Conservation (phyloP, 2,113 vertebrate genomes). For the Pongo pygmaeus region DNA sequence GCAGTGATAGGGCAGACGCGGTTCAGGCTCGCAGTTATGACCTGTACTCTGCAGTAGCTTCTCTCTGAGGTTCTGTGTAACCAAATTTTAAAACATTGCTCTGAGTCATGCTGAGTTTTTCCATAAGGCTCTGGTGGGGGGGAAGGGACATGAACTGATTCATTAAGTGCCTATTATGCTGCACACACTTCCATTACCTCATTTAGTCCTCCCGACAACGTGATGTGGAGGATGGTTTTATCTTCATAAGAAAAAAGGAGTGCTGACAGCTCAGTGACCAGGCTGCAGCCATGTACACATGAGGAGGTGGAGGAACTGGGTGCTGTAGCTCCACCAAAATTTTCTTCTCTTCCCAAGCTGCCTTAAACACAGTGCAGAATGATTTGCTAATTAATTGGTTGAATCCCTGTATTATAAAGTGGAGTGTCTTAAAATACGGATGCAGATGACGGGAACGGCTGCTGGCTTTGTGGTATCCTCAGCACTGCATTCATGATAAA, state of each 20-base stretch:
- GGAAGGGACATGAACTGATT: not conserved
- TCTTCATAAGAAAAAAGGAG: not conserved
- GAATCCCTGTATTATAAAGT: slow-evolving; percentile 24
- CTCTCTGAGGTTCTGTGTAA: not conserved
- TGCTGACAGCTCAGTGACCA: not conserved
- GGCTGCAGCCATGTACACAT: not conserved
- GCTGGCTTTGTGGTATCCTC: not conserved
- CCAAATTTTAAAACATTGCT: not conserved
- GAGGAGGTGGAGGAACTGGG: not conserved
- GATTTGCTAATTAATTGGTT: not conserved
- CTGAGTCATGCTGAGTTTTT: not conserved
- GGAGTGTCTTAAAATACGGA: not conserved
- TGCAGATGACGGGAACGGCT: not conserved
- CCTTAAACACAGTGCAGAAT: not conserved
- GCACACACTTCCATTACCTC: slow-evolving; percentile 1
- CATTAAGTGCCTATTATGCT: not conserved
- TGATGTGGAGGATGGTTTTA: not conserved
- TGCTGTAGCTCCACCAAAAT: not conserved
- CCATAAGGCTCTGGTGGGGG: not conserved
- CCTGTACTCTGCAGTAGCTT: not conserved
- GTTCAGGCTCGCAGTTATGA: not conserved
- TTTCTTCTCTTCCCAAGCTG: not conserved
- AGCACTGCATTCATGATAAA: not conserved
- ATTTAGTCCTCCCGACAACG: not conserved
- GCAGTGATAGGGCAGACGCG: not conserved